Evolutionary conservation across 2,113 vertebrate species (phyloP), one percentile per base, ranked within the genome.

Genomic region (Grus americana): DNA sequence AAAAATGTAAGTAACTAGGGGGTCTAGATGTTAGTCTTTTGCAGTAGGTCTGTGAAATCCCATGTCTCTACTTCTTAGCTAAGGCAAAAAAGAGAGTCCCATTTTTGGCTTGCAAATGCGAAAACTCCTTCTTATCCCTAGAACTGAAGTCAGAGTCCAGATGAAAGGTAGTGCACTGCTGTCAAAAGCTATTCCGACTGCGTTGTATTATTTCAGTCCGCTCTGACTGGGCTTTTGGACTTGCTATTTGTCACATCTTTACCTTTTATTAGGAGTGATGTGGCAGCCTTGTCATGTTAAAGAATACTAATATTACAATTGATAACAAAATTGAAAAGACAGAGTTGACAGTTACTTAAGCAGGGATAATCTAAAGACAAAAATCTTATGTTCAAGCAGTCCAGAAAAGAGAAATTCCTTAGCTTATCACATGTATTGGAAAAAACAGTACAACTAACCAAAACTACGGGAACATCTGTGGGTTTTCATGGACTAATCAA

Each of bases 221-320:
- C 15, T 85, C 49, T 66, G 54, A 40, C 74, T 59, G 65, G 63
- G 55, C 18, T 82, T 93, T 95, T 90, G 78, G 71, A 73, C 67
- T 95, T 82, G 15, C 63, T 71, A 7, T 82, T 94, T 87, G 50
- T 95, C 80, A 88, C 57, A 15, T 71, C 6, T 5, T 72, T 93
- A 62, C 78, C 79, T 95, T 94, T 84, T 85, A 34, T 50, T 92
- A 92, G 50, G 73, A 72, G 32, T 47, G 67, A 83, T 81, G 29
- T 83, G 86, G 52, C 65, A 96, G 68, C 52, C 83, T 88, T 97
- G 91, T 93, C 66, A 1, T 12, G 13, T 92, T 93, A 66, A 62
- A 70, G 63, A 85, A 55, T 50, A 26, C 34, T 58, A 34, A 76
- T 92, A 54, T 59, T 58, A 54, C 40, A n/a, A 42, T 57, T 4